Evolutionary conservation across 2,888 invertebrate genomes (phyloP).

Genomic region (Rotaria magnacalcarata): DNA sequence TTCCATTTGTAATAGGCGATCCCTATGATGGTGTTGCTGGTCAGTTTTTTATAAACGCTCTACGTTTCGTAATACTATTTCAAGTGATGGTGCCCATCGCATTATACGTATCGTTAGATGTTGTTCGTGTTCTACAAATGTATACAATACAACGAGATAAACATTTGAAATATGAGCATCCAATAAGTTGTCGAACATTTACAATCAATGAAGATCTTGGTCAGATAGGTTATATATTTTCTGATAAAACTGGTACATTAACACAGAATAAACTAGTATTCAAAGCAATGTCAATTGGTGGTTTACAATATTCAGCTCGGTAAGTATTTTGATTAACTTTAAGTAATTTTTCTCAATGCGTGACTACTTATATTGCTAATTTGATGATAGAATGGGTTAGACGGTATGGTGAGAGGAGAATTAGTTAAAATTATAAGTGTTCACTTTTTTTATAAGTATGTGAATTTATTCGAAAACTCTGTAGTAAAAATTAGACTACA

Average conservation of each 20-base stretch:
- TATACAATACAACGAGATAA: slow-evolving; percentile 86
- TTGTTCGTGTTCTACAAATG: slow-evolving; percentile 89
- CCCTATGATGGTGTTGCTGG: not conserved
- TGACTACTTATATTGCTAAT: too few relatives aligned
- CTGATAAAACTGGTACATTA: not conserved
- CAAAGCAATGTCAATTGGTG: not conserved
- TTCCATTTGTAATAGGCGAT: not conserved
- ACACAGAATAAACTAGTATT: slow-evolving; percentile 12
- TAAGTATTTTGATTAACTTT: not conserved
- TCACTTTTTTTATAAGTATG: too few relatives aligned
- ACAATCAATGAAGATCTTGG: slow-evolving; percentile 33
- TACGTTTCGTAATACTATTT: not conserved
- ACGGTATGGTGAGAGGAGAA: too few relatives aligned
- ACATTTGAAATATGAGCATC: slow-evolving; percentile 77
- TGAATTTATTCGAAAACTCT: too few relatives aligned
- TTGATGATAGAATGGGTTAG: too few relatives aligned
- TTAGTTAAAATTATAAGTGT: too few relatives aligned
- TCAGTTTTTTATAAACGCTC: not conserved
- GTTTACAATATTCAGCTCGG: not conserved
- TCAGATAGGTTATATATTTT: slow-evolving; percentile 15
- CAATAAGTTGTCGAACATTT: slow-evolving; percentile 54
- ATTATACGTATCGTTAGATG: slow-evolving; percentile 88
- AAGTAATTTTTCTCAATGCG: too few relatives aligned
- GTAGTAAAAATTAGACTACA: too few relatives aligned
- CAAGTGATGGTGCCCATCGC: slow-evolving; percentile 74